Evolutionary conservation across 1,140 invertebrate genomes (phyloP).

Genomic region (Halictus rubicundus): DNA sequence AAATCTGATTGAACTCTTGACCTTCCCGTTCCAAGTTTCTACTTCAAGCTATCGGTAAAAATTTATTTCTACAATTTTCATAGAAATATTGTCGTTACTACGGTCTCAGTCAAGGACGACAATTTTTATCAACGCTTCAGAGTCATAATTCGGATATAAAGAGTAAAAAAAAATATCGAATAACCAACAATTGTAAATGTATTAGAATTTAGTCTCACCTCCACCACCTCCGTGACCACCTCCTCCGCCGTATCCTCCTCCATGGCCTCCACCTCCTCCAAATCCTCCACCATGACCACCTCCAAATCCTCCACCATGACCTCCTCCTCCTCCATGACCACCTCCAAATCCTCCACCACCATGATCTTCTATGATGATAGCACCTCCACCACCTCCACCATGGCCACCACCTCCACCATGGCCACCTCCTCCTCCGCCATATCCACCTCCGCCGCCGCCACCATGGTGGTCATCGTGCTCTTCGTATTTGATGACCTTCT

Average conservation of each 20-base stretch:
- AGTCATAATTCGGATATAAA: too few relatives aligned
- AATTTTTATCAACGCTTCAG: too few relatives aligned
- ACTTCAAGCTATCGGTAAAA: too few relatives aligned
- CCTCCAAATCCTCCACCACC: constrained; percentile 54
- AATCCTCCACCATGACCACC: constrained; percentile 34
- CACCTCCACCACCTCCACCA: constrained; percentile 12
- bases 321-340: constrained; percentile 42
- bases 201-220: constrained; percentile 12
- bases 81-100: too few relatives aligned
- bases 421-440: constrained; percentile 16
- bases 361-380: too few relatives aligned
- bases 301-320: constrained; percentile 34
- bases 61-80: too few relatives aligned
- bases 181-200: too few relatives aligned
- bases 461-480: constrained; percentile 70
- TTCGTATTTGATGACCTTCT: constrained; percentile 66
- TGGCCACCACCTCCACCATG: constrained; percentile 5
- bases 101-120: too few relatives aligned
- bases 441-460: constrained; percentile 13
- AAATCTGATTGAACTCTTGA: too few relatives aligned
- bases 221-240: constrained; percentile 51
- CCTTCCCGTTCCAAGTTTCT: too few relatives aligned
- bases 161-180: too few relatives aligned
- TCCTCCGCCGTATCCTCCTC: constrained; percentile 27
- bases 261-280: constrained; percentile 30